Evolutionary conservation across 2,888 invertebrate species (phyloP), one percentile per base, ranked within the genome.

Genomic region (Tachina grossa): DNA sequence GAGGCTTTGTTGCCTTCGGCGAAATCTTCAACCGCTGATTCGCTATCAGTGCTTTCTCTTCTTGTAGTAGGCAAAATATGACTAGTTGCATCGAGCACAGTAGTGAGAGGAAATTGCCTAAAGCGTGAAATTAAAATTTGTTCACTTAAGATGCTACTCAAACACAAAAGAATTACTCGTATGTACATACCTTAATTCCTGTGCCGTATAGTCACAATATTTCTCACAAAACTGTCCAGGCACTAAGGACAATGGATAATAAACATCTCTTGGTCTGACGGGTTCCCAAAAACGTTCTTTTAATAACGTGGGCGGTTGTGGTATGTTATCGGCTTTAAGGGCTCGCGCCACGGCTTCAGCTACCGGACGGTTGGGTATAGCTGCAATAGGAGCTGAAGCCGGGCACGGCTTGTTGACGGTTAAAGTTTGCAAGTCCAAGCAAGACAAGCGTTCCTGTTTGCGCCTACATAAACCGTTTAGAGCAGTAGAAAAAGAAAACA

Each of bases 171-270:
- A 31, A 31, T 6, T 6, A 31, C 31, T 31, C 31, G 31, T 6
- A 31, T 31, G 6, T 5, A 95, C 95, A 6, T 31, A 95, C 95
- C 93, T 93, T 80, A 99, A 93, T 93, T 99, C 98, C 14, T 96
- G 95, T 9, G 97, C 94, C 2, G 96, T 95, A 92, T 97, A 98
- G 81, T 92, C 89, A 90, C 96, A 95, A 93, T 96, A 98, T 91
- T 95, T 95, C 92, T 98, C 97, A 88, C 97, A 96, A 93, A 95
- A 99, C 93, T 99, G 99, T n/a, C 99, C 99, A 51, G 98, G 98
- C 89, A 99, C 96, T 87, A 99, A 94, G 61, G 99, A 96, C 85
- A 98, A 95, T 22, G 99, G 99, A 94, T 98, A 99, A 92, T 95
- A 93, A 68, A 94, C 93, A 79, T 94, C 94, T 2, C 93, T 90